phyloP scores from a whole-genome alignment of 2,113 vertebrate genomes.

The Neolamprologus modestus region DNA sequence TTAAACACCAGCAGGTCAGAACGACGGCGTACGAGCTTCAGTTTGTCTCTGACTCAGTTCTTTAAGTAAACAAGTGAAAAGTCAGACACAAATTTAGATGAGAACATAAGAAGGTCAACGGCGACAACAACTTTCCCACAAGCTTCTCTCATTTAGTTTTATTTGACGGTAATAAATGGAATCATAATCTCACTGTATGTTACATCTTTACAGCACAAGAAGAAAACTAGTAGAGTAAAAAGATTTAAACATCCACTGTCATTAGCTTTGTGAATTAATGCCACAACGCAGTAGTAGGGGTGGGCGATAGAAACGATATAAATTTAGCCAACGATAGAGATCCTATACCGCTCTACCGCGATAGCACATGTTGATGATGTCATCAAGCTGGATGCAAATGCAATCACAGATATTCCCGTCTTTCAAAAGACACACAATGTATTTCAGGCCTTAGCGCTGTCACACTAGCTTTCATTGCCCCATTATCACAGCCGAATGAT shows the following conservation, averaged over 20 bases:
- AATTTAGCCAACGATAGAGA: not conserved
- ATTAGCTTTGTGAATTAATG: not conserved
- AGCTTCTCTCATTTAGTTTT: not conserved
- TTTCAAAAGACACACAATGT: not conserved
- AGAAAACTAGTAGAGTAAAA: not conserved
- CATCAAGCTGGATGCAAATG: not conserved
- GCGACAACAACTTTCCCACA: not conserved
- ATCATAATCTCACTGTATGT: not conserved
- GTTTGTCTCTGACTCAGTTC: not conserved
- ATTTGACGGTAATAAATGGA: not conserved
- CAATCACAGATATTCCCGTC: not conserved
- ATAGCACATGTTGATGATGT: not conserved
- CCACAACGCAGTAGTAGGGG: not conserved
- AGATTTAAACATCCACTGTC: not conserved
- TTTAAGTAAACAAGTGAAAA: not conserved
- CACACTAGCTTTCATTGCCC: not conserved
- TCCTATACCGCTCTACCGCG: accelerated
- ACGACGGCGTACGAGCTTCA: not conserved
- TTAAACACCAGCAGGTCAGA: not conserved
- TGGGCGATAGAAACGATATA: not conserved
- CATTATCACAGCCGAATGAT: not conserved
- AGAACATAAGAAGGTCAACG: not conserved
- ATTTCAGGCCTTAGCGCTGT: not conserved
- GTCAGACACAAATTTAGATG: not conserved
- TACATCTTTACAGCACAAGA: not conserved